Evolutionary conservation across 37 sponge, comb jelly and placozoan genomes (phyloP), one percentile per base, ranked within the genome.

Genomic region (Geodia barretti): DNA sequence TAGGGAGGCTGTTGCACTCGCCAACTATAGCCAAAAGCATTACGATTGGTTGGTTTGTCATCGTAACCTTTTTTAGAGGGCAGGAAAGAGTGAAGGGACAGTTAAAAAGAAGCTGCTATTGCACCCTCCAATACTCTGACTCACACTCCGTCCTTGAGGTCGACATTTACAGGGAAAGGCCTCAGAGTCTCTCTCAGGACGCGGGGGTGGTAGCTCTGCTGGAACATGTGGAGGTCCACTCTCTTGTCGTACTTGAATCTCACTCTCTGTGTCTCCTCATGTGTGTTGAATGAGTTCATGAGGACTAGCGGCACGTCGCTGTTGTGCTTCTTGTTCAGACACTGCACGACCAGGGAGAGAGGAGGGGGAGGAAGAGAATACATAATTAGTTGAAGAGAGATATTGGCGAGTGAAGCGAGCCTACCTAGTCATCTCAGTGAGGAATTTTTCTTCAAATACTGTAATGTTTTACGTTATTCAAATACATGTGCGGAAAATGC

Each of bases 251-350:
- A 98, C 67, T 88, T 93, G 66, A 88, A 85, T 69, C 79, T 62
- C 14, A 96, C 74, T 41, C 88, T 84, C 75, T 82, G 64, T 0
- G 94, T 98, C 60, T 98, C 99, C 32, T 77, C 81, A 66, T 95
- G 92, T 35, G 99, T 98, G 89, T 98, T 95, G 85, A 93, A 93
- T 7, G 99, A 98, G 81, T 98, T 95, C 99, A 98, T 98, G 37
- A 98, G 88, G 0, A 98, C 99, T 9, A 98, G 86, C 26, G 99
- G 99, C 28, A 98, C 94, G 41, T 83, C 60, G 61, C 82, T 85
- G 24, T 59, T 68, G 47, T 95, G 93, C 74, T 84, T 86, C 28
- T 81, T 67, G 62, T 98, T 98, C 36, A 98, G 75, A 24, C 68
- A 78, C 99, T 97, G 67, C 0, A 77, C 77, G 31, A 35, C 68